These are phyloP conservation scores for Bungarus multicinctus DNA, from an alignment of 2,113 vertebrate species.

Conservation along the genomic window DNA sequence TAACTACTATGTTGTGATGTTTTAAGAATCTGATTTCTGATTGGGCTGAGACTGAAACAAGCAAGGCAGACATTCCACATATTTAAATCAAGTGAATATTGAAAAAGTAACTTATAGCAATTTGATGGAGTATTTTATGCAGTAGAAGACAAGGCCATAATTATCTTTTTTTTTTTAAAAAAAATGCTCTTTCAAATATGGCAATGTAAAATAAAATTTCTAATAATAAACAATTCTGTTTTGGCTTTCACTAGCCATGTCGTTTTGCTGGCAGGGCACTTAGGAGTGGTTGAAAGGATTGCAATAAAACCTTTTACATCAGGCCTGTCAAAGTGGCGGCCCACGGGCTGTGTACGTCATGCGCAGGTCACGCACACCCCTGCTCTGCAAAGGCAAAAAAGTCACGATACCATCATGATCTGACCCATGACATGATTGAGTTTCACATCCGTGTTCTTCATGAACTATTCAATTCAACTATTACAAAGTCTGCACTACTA, in stretches of 20 bases:
- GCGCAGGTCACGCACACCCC: too few relatives aligned
- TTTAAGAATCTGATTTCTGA: background rate
- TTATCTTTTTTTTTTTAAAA: constrained; percentile 2
- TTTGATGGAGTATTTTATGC: constrained; percentile 6
- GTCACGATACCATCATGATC: too few relatives aligned
- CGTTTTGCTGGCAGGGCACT: background rate
- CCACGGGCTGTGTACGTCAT: too few relatives aligned
- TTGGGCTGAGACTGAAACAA: constrained; percentile 21
- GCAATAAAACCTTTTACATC: background rate
- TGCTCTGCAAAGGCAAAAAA: too few relatives aligned
- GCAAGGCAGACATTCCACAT: background rate
- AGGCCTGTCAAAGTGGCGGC: too few relatives aligned
- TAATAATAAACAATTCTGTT: constrained; percentile 20
- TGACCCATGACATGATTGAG: too few relatives aligned
- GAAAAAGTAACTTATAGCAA: constrained; percentile 17
- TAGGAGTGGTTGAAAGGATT: background rate
- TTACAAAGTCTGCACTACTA: too few relatives aligned
- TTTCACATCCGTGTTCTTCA: too few relatives aligned
- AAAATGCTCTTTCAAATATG: constrained; percentile 16
- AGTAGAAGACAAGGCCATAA: background rate
- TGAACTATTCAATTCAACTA: background rate
- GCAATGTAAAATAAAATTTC: background rate
- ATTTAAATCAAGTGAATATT: constrained; percentile 23
- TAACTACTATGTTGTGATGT: constrained; percentile 23
- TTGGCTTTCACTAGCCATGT: background rate